Percentiles rank a stretch among this genome's conserved stretches.
Conservation (phyloP, 2,888 invertebrate species). For the Esperia sulphurella region DNA sequence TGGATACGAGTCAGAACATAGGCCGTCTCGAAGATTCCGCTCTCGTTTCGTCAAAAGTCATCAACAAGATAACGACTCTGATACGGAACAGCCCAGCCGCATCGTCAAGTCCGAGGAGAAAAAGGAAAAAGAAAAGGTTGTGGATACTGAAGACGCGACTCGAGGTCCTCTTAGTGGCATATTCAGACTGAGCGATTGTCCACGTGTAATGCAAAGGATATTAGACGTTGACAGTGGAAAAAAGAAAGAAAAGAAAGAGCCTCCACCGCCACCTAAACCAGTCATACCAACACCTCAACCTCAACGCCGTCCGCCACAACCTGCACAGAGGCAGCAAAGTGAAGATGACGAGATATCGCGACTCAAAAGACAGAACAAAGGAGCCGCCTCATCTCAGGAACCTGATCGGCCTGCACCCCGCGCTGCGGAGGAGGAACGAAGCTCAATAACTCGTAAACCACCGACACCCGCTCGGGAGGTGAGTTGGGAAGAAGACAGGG, state of each 20-base stretch:
- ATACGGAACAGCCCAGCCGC: constrained; percentile 82
- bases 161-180: constrained; percentile 93
- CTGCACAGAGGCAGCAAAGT: constrained; percentile 88
- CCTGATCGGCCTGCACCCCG: constrained; percentile 76
- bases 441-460: constrained; percentile 80
- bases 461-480: constrained; percentile 88
- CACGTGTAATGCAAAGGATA: constrained; percentile 92
- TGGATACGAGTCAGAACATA: constrained; percentile 82
- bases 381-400: constrained; percentile 81
- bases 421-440: constrained; percentile 79
- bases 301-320: constrained; percentile 74
- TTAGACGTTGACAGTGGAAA: constrained; percentile 87
- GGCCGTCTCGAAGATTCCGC: constrained; percentile 84
- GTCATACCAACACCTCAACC: constrained; percentile 78
- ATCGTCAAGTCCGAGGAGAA: constrained; percentile 83
- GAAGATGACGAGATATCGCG: constrained; percentile 94
- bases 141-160: constrained; percentile 94
- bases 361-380: constrained; percentile 92
- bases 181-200: constrained; percentile 91
- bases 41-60: constrained; percentile 84
- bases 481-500: constrained; percentile 82
- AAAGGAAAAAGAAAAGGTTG: constrained; percentile 84
- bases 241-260: constrained; percentile 88
- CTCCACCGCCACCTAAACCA: constrained; percentile 74
- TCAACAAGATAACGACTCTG: constrained; percentile 87